Base-by-base conservation (phyloP, 2,113 vertebrate genomes). In the Oreochromis niloticus region DNA sequence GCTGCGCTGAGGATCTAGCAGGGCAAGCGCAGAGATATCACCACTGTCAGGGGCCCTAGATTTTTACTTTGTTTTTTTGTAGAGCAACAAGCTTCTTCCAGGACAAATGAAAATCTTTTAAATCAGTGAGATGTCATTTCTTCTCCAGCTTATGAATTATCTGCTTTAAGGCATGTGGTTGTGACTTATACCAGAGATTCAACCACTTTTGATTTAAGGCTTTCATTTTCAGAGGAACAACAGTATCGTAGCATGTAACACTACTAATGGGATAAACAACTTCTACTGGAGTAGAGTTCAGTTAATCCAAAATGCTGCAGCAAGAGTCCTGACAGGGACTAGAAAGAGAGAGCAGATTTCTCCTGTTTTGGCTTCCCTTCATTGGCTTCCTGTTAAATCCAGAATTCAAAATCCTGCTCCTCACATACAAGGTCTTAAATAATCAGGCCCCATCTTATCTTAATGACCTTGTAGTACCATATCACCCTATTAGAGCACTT, bases 221-320 rank as follows among this genome's bases (percentile, higher is more conserved):
- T 13, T 56, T 56, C 54, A 24, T 56, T 24, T 56, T 11, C 11
- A 56, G 22, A 24, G 1, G 22, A 56, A 56, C 6, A 56, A 56
- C 22, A 56, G 54, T 56, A 6, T 56, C 3, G 11, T 24, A 56
- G 22, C 54, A 56, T 24, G 22, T 56, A 13, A 13, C 54, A 56
- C 54, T 7, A 3, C 54, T 56, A 22, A 56, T 24, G 54, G 54
- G 54, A 13, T 12, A 56, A 56, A 24, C 54, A 13, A 0, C 52
- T 55, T 22, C 52, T 55, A 22, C 22, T 22, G n/a, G n/a, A 55
- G 52, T 1, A 5, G 50, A n/a, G 19, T 52, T 6, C 52, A 22
- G 54, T 0, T 55, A 0, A 56, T 56, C 22, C 22, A 24, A 13
- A 13, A 56, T 56, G 54, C 3, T 56, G 6, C 22, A 56, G 54